Base-by-base conservation (phyloP, 2,113 vertebrate species). In the Atrichornis clamosus region DNA sequence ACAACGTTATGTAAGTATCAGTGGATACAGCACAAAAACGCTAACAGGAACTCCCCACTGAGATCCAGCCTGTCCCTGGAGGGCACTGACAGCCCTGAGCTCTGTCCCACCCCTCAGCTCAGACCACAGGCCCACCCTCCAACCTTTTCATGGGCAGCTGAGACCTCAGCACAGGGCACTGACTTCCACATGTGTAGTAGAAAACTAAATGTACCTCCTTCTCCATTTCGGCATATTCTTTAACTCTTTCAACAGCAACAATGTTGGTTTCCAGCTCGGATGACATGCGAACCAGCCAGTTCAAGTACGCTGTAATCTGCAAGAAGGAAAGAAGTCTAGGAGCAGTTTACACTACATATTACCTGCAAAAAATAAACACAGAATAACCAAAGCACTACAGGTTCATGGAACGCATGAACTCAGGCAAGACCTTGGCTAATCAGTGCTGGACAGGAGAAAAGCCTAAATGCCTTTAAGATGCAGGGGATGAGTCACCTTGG, bases 281-380 rank as follows among this genome's bases (percentile, higher is more conserved):
- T 0, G 99, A 99, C 99, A 99, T 99, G 73, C 99, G 98, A 27
- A 99, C 99, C 63, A 99, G 97, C 99, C 99, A 99, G 91, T 99
- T 99, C 82, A 99, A 95, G 89, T 99, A 99, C 0, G 98, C 72
- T 6, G 99, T 99, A 49, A 99, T 94, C 99, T 99, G 97, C 28
- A 91, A 37, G 42, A 32, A 50, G 22, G 64, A 78, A 53, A 88
- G 11, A 47, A 56, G 33, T 32, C 33, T 63, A 82, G 28, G 50
- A 74, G 73, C 17, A 80, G 6, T 16, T 72, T 20, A 64, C 13
- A 46, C 22, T 58, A 10, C 33, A 24, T 1, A 17, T 33, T 22
- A 39, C 24, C 37, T 32, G n/a, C 37, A 62, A 46, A 22, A 56
- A 68, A 63, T 28, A 15, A 74, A 13, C 7, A 23, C 1, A 2